Percentiles rank a stretch among this genome's conserved stretches.
phyloP scores from a whole-genome alignment of 1,140 invertebrate species.

The Diploscapter pachys region DNA sequence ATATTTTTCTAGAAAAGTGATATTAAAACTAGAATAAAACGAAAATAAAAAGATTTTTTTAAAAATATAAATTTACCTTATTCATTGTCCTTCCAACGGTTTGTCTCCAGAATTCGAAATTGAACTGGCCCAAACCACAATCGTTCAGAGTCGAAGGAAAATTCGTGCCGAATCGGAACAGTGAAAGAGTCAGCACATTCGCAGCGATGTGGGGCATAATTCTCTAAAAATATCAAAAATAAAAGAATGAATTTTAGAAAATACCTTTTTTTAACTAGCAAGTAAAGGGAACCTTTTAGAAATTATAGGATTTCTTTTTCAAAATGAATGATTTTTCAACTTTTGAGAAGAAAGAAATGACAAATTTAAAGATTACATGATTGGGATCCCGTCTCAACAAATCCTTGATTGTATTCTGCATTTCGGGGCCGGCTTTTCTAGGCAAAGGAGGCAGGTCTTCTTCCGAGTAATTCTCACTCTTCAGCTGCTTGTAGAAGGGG shows the following conservation, averaged over 20 bases:
- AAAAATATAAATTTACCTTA: too few species aligned
- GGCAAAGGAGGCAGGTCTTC: conserved; percentile 34
- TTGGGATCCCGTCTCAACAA: conserved; percentile 29
- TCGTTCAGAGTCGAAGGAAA: conserved; percentile 19
- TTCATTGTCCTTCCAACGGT: too few species aligned
- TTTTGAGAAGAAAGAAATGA: conserved; percentile 1
- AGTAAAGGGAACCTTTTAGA: background rate
- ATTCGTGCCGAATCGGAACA: conserved; percentile 30
- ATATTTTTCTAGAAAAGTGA: too few species aligned
- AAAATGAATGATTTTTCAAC: background rate
- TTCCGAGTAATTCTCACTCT: conserved; percentile 34
- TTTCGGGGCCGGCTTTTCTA: conserved; percentile 15
- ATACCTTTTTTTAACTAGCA: background rate
- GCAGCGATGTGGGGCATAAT: conserved; percentile 25
- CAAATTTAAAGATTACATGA: conserved; percentile 16
- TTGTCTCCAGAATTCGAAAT: too few species aligned
- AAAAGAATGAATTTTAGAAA: conserved; percentile 2
- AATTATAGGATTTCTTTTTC: background rate
- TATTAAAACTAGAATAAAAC: too few species aligned
- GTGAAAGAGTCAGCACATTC: conserved; percentile 23
- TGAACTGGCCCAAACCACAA: conserved; percentile 9
- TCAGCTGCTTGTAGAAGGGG: conserved; percentile 34
- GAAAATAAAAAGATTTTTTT: too few species aligned
- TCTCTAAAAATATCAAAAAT: conserved; percentile 17
- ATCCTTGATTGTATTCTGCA: conserved; percentile 25